phyloP scores from a whole-genome alignment of 2,888 invertebrate species.

The Hypomecis atomaria region DNA sequence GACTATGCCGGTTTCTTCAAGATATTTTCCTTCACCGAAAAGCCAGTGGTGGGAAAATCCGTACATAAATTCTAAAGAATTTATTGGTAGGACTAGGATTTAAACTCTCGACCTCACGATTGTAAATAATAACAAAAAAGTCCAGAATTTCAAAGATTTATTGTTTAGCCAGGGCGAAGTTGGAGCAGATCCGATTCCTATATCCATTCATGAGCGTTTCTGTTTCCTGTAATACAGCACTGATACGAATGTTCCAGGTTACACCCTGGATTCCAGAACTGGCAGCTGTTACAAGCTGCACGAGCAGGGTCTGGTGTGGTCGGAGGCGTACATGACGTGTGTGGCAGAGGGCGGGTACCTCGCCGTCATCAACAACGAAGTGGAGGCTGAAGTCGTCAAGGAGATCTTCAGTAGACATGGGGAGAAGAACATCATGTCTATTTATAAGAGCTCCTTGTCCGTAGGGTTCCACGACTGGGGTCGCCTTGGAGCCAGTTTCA shows the following conservation, averaged over 20 bases:
- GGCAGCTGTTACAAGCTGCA: conserved; percentile 66
- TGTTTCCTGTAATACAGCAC: too few species aligned
- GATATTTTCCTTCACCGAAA: too few species aligned
- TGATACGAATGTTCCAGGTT: conserved; percentile 45
- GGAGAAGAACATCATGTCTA: conserved; percentile 33
- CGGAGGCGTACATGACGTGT: conserved; percentile 57
- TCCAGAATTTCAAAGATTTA: too few species aligned
- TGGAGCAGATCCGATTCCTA: too few species aligned
- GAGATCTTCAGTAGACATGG: conserved; percentile 49
- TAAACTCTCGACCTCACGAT: too few species aligned
- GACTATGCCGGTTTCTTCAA: too few species aligned
- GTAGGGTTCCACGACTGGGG: conserved; percentile 54
- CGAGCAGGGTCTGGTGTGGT: conserved; percentile 50
- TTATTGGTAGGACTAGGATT: too few species aligned
- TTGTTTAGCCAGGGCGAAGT: too few species aligned
- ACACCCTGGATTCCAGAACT: conserved; percentile 48
- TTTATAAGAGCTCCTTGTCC: conserved; percentile 37
- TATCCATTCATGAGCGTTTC: too few species aligned
- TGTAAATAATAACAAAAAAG: too few species aligned
- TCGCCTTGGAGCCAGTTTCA: conserved; percentile 48
- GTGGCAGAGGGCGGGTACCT: conserved; percentile 60
- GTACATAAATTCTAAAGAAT: too few species aligned
- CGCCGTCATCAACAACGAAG: conserved; percentile 56
- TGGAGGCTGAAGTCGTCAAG: conserved; percentile 47
- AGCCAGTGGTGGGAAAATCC: too few species aligned